These are phyloP conservation scores for Drosophila jambulina DNA, from an alignment of 1,140 invertebrate species.

Conservation along the genomic window DNA sequence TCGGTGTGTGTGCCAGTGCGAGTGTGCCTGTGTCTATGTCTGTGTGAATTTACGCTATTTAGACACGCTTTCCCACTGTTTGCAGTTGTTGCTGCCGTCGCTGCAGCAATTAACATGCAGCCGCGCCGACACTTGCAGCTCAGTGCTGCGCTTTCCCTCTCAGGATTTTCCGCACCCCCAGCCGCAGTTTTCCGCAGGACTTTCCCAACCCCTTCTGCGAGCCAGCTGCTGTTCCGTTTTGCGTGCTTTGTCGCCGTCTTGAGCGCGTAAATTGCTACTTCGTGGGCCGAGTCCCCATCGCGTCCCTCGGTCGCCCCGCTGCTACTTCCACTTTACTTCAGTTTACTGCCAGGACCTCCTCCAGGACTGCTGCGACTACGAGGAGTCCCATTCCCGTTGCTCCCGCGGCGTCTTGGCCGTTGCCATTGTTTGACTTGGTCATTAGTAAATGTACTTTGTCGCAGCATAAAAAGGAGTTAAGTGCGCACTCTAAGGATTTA, in stretches of 20 bases:
- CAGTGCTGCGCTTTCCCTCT: slow-evolving; percentile 8
- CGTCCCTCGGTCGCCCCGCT: background rate
- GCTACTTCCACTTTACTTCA: slow-evolving; percentile 55
- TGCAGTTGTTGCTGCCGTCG: slow-evolving; percentile 51
- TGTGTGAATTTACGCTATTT: slow-evolving; percentile 70
- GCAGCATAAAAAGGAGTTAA: slow-evolving; percentile 82
- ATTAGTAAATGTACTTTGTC: slow-evolving; percentile 84
- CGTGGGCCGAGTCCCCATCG: slow-evolving; percentile 38
- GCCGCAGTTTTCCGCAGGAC: slow-evolving; percentile 4
- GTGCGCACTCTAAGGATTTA: slow-evolving; percentile 82
- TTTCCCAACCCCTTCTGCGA: slow-evolving; percentile 9
- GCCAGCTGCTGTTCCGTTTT: slow-evolving; percentile 53
- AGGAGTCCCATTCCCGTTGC: slow-evolving; percentile 14
- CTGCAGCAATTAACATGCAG: slow-evolving; percentile 78
- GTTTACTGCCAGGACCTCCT: slow-evolving; percentile 45
- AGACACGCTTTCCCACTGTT: slow-evolving; percentile 74
- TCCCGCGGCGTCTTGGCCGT: slow-evolving; percentile 38
- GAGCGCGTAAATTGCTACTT: slow-evolving; percentile 81
- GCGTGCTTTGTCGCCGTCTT: slow-evolving; percentile 77
- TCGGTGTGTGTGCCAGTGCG: slow-evolving; percentile 12
- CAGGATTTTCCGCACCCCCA: slow-evolving; percentile 9
- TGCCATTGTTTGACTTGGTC: slow-evolving; percentile 80
- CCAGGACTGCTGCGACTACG: slow-evolving; percentile 3
- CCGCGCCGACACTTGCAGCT: slow-evolving; percentile 58
- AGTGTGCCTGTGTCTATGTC: slow-evolving; percentile 27